A percentile compares a stretch with the other conserved stretches of the same genome.
phyloP scores from a whole-genome alignment of 2,797 vertebrate genomes.

The Huso huso region DNA sequence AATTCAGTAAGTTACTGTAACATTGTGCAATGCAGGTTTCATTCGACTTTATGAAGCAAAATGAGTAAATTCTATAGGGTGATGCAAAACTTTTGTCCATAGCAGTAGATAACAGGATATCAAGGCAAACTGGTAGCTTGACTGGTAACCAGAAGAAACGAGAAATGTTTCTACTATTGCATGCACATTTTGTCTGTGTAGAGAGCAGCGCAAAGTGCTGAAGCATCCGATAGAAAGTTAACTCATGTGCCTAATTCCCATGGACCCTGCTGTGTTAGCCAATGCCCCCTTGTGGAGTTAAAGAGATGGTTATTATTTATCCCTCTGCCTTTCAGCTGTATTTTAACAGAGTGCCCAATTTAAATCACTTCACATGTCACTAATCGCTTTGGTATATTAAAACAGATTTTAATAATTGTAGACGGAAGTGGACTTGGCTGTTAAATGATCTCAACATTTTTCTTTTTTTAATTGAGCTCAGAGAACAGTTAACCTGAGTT shows the following conservation, averaged over 20 bases:
- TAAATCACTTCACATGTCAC: conserved; percentile 10
- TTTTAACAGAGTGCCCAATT: conserved; percentile 15
- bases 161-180: neutral
- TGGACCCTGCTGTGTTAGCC: conserved; percentile 15
- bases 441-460: neutral
- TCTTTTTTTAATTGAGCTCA: neutral
- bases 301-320: conserved; percentile 12
- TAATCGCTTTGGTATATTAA: conserved; percentile 11
- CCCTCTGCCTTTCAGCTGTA: conserved; percentile 2
- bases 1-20: too few relatives aligned
- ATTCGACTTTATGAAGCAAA: too few relatives aligned
- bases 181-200: neutral
- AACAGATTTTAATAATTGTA: conserved; percentile 13
- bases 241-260: conserved; percentile 13
- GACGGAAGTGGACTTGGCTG: conserved; percentile 7
- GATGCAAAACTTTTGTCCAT: too few relatives aligned
- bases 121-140: too few relatives aligned
- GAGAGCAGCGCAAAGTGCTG: neutral
- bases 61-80: too few relatives aligned
- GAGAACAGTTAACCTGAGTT: neutral
- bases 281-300: conserved; percentile 11
- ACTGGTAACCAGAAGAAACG: conserved; percentile 13
- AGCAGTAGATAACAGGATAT: too few relatives aligned
- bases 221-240: conserved; percentile 3
- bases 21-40: too few relatives aligned